These are phyloP conservation scores for Agrilus mali DNA, from an alignment of 2,888 invertebrate species.

Conservation along the genomic window DNA sequence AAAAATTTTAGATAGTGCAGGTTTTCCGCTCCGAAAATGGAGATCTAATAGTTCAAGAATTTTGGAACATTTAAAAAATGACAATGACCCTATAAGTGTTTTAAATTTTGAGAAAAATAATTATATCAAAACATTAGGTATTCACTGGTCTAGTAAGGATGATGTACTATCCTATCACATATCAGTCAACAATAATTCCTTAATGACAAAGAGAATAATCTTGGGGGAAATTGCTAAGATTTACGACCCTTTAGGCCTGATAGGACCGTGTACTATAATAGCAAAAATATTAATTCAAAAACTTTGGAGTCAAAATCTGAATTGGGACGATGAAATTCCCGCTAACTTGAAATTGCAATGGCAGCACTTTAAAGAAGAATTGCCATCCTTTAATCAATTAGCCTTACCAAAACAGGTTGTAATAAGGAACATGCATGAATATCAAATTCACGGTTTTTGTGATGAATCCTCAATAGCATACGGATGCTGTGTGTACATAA, in stretches of 20 bases:
- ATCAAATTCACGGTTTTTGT: background rate
- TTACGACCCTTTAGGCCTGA: no score
- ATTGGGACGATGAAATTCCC: no score
- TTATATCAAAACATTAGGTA: background rate
- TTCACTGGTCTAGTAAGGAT: background rate
- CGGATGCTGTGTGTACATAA: background rate
- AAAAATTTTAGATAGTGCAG: no score
- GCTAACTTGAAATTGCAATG: background rate
- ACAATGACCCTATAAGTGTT: background rate
- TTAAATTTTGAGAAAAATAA: background rate
- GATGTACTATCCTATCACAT: background rate
- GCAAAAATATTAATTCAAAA: background rate
- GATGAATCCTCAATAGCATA: background rate
- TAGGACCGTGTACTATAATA: background rate
- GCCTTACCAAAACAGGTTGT: background rate
- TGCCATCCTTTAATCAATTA: background rate
- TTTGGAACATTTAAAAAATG: background rate
- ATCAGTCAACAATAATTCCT: background rate
- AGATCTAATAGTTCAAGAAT: background rate
- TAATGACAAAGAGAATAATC: background rate
- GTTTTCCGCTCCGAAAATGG: no score
- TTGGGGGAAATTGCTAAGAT: background rate
- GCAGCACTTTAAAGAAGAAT: background rate
- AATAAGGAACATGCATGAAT: background rate
- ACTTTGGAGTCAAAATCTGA: no score